phyloP scores from a whole-genome alignment of 2,797 vertebrate species.

The Silurus aristotelis region DNA sequence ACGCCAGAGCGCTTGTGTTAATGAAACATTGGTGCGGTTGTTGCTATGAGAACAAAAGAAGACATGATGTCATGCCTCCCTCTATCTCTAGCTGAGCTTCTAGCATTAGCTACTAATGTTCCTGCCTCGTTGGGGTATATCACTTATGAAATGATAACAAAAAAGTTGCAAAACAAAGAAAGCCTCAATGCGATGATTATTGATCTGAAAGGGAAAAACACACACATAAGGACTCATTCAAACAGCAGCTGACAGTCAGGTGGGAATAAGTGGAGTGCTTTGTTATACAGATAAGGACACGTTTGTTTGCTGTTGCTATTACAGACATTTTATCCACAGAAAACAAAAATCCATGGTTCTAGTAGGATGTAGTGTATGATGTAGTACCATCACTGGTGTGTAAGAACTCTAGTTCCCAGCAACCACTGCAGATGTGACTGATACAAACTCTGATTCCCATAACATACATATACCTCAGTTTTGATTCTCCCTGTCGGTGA shows the following conservation, averaged over 20 bases:
- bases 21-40: slow-evolving; percentile 60
- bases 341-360: neutral
- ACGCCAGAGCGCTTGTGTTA: slow-evolving; percentile 53
- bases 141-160: neutral
- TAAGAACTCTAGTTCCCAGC: too few species aligned
- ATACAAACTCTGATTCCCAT: too few species aligned
- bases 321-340: neutral
- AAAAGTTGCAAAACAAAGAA: neutral
- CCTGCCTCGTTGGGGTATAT: neutral
- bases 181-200: neutral
- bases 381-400: neutral
- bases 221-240: slow-evolving; percentile 7
- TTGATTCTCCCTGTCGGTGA: too few species aligned
- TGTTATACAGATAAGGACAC: slow-evolving; percentile 13
- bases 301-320: neutral
- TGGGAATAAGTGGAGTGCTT: slow-evolving; percentile 25
- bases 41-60: slow-evolving; percentile 59
- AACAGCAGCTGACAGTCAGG: slow-evolving; percentile 33
- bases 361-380: too few species aligned
- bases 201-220: neutral
- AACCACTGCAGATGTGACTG: too few species aligned
- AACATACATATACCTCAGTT: too few species aligned
- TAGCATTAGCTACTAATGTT: neutral
- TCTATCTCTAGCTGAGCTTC: slow-evolving; percentile 33
- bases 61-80: slow-evolving; percentile 56